These are phyloP conservation scores for Brachyptera putata DNA, from an alignment of 2,888 invertebrate species.

Conservation along the genomic window DNA sequence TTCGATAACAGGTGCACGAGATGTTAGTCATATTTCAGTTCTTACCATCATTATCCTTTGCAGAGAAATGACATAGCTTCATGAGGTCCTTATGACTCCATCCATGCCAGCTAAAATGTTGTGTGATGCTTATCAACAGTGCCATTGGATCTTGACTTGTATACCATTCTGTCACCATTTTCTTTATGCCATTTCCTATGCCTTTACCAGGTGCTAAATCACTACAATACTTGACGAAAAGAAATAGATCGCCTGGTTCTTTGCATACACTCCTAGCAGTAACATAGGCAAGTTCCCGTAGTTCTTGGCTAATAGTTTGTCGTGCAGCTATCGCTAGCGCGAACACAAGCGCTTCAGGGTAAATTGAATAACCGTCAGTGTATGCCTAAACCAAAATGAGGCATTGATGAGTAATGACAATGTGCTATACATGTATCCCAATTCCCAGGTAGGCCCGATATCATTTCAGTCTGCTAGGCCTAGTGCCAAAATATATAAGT, in stretches of 20 bases:
- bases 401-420: neutral
- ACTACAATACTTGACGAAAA: slow-evolving; percentile 57
- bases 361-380: slow-evolving; percentile 50
- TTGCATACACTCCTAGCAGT: slow-evolving; percentile 54
- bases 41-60: slow-evolving; percentile 7
- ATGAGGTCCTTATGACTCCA: neutral
- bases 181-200: slow-evolving; percentile 61
- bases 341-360: slow-evolving; percentile 58
- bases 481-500: neutral
- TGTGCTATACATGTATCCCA: neutral
- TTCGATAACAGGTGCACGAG: too few species aligned
- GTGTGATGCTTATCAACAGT: slow-evolving; percentile 53
- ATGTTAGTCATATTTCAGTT: too few species aligned
- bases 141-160: slow-evolving; percentile 54
- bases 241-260: slow-evolving; percentile 59
- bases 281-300: slow-evolving; percentile 54
- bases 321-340: slow-evolving; percentile 58
- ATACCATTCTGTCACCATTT: slow-evolving; percentile 62
- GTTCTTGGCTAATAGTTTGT: slow-evolving; percentile 43
- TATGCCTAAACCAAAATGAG: slow-evolving; percentile 47
- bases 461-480: neutral
- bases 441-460: neutral
- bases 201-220: slow-evolving; percentile 45
- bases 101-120: slow-evolving; percentile 50
- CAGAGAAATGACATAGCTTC: neutral